These are phyloP conservation scores for Diabrotica virgifera DNA, from an alignment of 1,140 invertebrate species.

Conservation along the genomic window DNA sequence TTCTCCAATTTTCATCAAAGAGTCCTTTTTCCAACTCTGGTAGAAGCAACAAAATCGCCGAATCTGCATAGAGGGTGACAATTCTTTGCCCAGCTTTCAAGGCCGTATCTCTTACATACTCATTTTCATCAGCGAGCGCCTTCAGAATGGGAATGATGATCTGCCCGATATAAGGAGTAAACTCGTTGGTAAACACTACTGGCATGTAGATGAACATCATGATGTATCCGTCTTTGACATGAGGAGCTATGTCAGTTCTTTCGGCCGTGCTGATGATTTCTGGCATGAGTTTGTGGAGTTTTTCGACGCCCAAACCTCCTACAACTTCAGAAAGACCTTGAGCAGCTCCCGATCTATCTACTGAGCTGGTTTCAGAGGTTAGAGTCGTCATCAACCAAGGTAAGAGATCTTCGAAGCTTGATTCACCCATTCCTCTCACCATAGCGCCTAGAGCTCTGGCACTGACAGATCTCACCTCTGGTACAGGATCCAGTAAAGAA, in stretches of 20 bases:
- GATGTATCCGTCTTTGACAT: slow-evolving; percentile 99
- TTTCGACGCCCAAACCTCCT: slow-evolving; percentile 90
- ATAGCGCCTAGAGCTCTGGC: slow-evolving; percentile 94
- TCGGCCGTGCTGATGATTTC: slow-evolving; percentile 97
- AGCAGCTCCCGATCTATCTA: slow-evolving; percentile 96
- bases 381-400: slow-evolving; percentile 99
- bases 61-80: slow-evolving; percentile 94
- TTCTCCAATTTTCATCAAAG: slow-evolving; percentile 98
- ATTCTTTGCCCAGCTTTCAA: slow-evolving; percentile 95
- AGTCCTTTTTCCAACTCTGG: slow-evolving; percentile 92
- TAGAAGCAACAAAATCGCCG: slow-evolving; percentile 88
- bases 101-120: slow-evolving; percentile 97
- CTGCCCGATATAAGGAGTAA: slow-evolving; percentile 94
- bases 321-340: slow-evolving; percentile 95
- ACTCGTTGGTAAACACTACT: slow-evolving; percentile 90
- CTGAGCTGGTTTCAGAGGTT: slow-evolving; percentile 92
- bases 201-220: slow-evolving; percentile 99
- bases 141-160: slow-evolving; percentile 98
- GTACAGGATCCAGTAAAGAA: slow-evolving; percentile 95
- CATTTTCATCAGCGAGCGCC: slow-evolving; percentile 97
- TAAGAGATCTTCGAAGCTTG: slow-evolving; percentile 89
- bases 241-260: slow-evolving; percentile 89
- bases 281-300: slow-evolving; percentile 95
- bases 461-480: slow-evolving; percentile 90
- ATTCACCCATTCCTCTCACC: slow-evolving; percentile 95